phyloP scores from a whole-genome alignment of 2,888 invertebrate species.

The Halictus ligatus region DNA sequence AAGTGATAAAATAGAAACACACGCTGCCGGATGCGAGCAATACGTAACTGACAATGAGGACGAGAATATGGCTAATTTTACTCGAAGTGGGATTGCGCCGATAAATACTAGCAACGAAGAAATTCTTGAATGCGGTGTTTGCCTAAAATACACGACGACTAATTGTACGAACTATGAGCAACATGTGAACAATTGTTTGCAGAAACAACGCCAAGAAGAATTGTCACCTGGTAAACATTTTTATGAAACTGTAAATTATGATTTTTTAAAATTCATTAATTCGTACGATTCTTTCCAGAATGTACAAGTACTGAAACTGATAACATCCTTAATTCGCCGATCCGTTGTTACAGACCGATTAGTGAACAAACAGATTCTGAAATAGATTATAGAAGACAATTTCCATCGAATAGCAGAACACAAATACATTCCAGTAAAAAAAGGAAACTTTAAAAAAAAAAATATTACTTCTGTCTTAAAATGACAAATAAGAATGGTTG shows the following conservation, averaged over 20 bases:
- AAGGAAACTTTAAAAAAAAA: slow-evolving; percentile 64
- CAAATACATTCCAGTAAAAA: slow-evolving; percentile 52
- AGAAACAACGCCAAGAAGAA: slow-evolving; percentile 34
- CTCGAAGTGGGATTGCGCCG: slow-evolving; percentile 1
- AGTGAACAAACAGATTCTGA: slow-evolving; percentile 69
- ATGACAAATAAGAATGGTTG: slow-evolving; percentile 9
- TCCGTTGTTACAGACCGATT: slow-evolving; percentile 66
- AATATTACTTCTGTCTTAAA: slow-evolving; percentile 1
- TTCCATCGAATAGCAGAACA: slow-evolving; percentile 56
- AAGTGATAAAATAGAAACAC: slow-evolving; percentile 69
- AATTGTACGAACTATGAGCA: slow-evolving; percentile 67
- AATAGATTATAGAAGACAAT: slow-evolving; percentile 72
- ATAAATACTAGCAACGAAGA: slow-evolving; percentile 7
- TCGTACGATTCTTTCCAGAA: slow-evolving; percentile 46
- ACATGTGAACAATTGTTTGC: slow-evolving; percentile 70
- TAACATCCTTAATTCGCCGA: slow-evolving; percentile 66
- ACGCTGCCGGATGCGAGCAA: slow-evolving; percentile 76
- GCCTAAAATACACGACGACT: slow-evolving; percentile 66
- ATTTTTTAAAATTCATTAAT: neutral
- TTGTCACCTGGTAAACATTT: slow-evolving; percentile 47
- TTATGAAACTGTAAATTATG: neutral
- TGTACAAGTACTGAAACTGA: slow-evolving; percentile 32
- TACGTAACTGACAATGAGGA: slow-evolving; percentile 57
- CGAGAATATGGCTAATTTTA: slow-evolving; percentile 16
- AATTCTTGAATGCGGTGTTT: slow-evolving; percentile 67